Percentiles rank a stretch among this genome's conserved stretches.
Evolutionary conservation across 2,797 vertebrate species (phyloP).

Genomic region (Zalophus californianus): DNA sequence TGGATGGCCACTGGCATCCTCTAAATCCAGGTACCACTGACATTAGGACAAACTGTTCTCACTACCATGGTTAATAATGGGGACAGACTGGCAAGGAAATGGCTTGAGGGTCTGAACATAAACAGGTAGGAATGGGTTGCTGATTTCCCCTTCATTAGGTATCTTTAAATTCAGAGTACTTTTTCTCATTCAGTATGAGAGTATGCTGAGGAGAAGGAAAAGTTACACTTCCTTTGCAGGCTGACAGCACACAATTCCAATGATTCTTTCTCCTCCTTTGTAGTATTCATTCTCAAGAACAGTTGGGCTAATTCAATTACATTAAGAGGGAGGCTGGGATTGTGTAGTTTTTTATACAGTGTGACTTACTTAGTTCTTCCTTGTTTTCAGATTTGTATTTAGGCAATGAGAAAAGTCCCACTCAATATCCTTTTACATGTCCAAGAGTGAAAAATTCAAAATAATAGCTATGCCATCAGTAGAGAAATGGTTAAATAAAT

Average conservation of each 20-base stretch:
- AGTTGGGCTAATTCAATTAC: not conserved
- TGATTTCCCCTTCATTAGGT: not conserved
- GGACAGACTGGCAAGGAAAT: not conserved
- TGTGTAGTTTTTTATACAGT: not conserved
- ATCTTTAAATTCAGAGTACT: not conserved
- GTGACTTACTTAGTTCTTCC: not conserved
- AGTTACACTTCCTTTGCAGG: not conserved
- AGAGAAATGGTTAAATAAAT: not conserved
- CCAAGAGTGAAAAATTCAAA: not conserved
- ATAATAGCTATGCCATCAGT: not conserved
- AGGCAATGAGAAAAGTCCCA: not conserved
- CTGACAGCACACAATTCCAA: not conserved
- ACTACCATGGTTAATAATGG: not conserved
- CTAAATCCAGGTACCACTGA: not conserved
- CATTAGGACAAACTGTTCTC: not conserved
- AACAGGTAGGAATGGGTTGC: not conserved
- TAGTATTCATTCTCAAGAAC: not conserved
- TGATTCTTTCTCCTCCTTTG: not conserved
- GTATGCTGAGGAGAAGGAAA: not conserved
- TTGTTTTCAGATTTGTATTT: not conserved
- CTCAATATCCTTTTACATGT: not conserved
- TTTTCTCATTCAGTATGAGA: not conserved
- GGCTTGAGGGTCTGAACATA: not conserved
- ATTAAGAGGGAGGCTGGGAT: not conserved
- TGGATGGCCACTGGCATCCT: not conserved